A percentile compares a stretch with the other conserved stretches of the same genome.
Conservation (phyloP, 2,113 vertebrate species). For the Hystrix cristata region DNA sequence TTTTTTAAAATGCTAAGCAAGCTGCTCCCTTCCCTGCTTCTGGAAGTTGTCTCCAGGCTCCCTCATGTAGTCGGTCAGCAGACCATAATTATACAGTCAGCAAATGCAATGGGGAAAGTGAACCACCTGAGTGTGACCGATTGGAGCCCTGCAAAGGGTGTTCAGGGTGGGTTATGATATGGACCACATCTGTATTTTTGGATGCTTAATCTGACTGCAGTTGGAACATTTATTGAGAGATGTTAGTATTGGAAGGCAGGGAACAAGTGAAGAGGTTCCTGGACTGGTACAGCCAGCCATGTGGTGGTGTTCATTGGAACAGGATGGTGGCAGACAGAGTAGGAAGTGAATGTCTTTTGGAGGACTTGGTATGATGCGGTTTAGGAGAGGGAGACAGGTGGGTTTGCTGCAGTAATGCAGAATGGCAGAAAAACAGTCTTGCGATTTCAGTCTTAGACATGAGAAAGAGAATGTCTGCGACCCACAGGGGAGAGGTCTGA, state of each 20-base stretch:
- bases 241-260: background rate
- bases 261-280: background rate
- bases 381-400: background rate
- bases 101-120: background rate
- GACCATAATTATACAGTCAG: background rate
- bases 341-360: background rate
- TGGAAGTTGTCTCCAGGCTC: background rate
- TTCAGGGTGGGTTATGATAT: background rate
- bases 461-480: background rate
- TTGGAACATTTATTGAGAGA: background rate
- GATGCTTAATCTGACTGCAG: background rate
- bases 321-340: background rate
- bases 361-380: background rate
- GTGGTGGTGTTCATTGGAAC: background rate
- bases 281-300: background rate
- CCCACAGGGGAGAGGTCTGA: background rate
- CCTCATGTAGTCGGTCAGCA: background rate
- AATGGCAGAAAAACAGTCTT: background rate
- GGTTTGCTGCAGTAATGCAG: background rate
- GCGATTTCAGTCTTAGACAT: background rate
- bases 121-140: background rate
- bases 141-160: background rate
- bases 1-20: background rate
- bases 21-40: background rate
- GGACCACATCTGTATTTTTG: background rate